These are phyloP conservation scores for Venusia cambrica DNA, from an alignment of 2,888 invertebrate species.

Conservation along the genomic window DNA sequence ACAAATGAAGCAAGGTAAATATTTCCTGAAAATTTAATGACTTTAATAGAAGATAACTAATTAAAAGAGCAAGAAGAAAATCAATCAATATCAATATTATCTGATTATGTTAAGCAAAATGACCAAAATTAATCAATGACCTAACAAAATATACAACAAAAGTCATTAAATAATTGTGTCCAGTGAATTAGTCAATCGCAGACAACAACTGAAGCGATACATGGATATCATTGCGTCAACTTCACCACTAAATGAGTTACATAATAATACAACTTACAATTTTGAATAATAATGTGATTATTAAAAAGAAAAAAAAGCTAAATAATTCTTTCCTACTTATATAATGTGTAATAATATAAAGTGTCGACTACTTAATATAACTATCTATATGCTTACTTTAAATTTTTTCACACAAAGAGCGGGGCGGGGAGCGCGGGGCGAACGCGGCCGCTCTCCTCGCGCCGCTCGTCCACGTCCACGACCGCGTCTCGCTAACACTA, in stretches of 20 bases:
- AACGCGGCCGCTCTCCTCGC: slow-evolving; percentile 22
- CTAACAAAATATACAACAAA: slow-evolving; percentile 82
- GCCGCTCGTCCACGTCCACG: slow-evolving; percentile 47
- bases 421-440: slow-evolving; percentile 41
- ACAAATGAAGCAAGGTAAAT: slow-evolving; percentile 52
- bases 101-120: slow-evolving; percentile 72
- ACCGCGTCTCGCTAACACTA: slow-evolving; percentile 66
- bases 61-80: slow-evolving; percentile 80
- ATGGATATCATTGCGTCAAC: slow-evolving; percentile 57
- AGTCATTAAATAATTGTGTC: slow-evolving; percentile 80
- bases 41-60: slow-evolving; percentile 81
- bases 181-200: slow-evolving; percentile 68
- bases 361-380: slow-evolving; percentile 80
- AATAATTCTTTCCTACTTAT: slow-evolving; percentile 81
- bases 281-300: slow-evolving; percentile 80
- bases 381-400: slow-evolving; percentile 73
- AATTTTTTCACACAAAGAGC: slow-evolving; percentile 76
- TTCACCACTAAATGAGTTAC: slow-evolving; percentile 72
- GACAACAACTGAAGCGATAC: slow-evolving; percentile 63
- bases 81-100: slow-evolving; percentile 73
- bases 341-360: slow-evolving; percentile 80
- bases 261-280: slow-evolving; percentile 79
- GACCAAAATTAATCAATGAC: slow-evolving; percentile 81
- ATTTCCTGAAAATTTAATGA: slow-evolving; percentile 81
- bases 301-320: slow-evolving; percentile 78